Conservation (phyloP, 1,140 invertebrate species). For the Drepana arcuata region DNA sequence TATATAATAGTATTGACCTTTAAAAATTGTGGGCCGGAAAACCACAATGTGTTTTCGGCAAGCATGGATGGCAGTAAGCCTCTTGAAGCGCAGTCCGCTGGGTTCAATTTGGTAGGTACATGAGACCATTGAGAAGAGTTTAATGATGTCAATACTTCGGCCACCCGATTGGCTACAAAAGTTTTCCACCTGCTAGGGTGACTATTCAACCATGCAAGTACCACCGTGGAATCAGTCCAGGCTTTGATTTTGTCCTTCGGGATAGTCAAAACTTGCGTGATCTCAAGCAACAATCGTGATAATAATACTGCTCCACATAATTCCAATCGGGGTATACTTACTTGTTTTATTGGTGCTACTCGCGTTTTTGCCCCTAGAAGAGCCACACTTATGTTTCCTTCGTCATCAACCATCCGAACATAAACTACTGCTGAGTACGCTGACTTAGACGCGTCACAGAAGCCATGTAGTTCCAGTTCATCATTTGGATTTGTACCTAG, state of each 20-base stretch:
- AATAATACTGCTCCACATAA: constrained; percentile 21
- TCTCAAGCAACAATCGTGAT: constrained; percentile 12
- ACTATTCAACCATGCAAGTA: constrained; percentile 31
- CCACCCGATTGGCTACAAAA: constrained; percentile 48
- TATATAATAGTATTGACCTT: background rate
- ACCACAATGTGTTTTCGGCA: constrained; percentile 28
- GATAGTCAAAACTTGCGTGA: constrained; percentile 10
- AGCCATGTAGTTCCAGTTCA: background rate
- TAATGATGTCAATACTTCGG: constrained; percentile 35
- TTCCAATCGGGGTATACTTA: constrained; percentile 32
- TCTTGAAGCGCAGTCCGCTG: constrained; percentile 41
- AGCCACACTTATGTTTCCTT: constrained; percentile 1
- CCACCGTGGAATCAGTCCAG: constrained; percentile 49
- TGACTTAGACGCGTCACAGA: background rate
- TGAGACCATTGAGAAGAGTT: constrained; percentile 30
- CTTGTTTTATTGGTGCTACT: constrained; percentile 34
- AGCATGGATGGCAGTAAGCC: constrained; percentile 26
- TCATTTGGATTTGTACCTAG: background rate
- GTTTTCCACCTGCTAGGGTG: constrained; percentile 25
- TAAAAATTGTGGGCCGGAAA: constrained; percentile 33
- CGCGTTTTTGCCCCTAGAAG: constrained; percentile 11
- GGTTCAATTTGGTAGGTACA: constrained; percentile 32
- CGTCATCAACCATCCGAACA: constrained; percentile 1
- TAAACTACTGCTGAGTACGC: background rate
- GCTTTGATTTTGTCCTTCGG: constrained; percentile 22